These are phyloP conservation scores for Tetragonula carbonaria DNA, from an alignment of 2,888 invertebrate genomes.

Conservation along the genomic window DNA sequence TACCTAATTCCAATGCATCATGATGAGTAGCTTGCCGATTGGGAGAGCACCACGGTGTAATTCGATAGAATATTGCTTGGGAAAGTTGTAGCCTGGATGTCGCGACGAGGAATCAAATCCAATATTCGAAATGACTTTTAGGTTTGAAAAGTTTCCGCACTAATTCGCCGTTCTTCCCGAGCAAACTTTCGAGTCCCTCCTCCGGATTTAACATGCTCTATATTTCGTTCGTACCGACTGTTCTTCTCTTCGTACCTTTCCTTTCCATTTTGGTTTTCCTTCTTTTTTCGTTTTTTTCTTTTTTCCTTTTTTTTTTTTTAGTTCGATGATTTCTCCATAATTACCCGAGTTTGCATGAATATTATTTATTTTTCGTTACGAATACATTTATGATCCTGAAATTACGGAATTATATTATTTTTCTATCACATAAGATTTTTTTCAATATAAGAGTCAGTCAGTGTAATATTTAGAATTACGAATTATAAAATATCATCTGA, in stretches of 20 bases:
- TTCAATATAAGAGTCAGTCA: too few species aligned
- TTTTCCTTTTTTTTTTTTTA: not conserved
- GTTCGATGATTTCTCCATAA: not conserved
- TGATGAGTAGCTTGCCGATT: constrained; percentile 53
- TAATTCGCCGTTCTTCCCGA: constrained; percentile 41
- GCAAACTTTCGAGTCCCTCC: constrained; percentile 21
- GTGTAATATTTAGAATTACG: not conserved
- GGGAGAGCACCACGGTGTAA: constrained; percentile 33
- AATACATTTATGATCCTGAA: too few species aligned
- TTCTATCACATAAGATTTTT: not conserved
- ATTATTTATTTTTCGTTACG: not conserved
- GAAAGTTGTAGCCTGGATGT: constrained; percentile 35
- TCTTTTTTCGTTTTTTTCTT: too few species aligned
- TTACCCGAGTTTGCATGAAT: not conserved
- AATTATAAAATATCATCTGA: too few species aligned
- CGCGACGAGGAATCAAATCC: constrained; percentile 43
- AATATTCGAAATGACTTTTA: constrained; percentile 55
- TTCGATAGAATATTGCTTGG: constrained; percentile 60
- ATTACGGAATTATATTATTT: too few species aligned
- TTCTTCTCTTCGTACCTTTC: not conserved
- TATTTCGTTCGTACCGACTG: not conserved
- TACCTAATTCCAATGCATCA: constrained; percentile 60
- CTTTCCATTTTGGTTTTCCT: not conserved
- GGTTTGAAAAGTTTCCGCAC: constrained; percentile 43
- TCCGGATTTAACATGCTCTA: not conserved